Evolutionary conservation across 2,888 invertebrate species (phyloP).

Genomic region (Eristalis intricaria): DNA sequence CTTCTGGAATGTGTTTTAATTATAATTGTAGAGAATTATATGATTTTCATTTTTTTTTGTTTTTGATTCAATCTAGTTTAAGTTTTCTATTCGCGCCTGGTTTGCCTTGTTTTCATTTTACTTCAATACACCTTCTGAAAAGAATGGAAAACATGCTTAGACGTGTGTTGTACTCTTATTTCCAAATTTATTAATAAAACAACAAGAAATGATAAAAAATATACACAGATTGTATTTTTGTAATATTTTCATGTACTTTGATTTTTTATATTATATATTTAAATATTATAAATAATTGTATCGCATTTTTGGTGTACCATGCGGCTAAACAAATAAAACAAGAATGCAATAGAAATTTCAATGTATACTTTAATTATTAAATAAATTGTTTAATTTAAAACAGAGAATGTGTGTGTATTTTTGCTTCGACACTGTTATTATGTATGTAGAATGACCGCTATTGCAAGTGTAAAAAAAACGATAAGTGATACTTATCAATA

Average conservation of each 20-base stretch:
- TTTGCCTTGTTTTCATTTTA: conserved; percentile 20
- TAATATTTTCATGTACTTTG: conserved; percentile 66
- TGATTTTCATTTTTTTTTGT: conserved; percentile 48
- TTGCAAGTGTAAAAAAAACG: too few species aligned
- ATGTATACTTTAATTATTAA: conserved; percentile 67
- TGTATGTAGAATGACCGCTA: too few species aligned
- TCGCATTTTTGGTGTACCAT: conserved; percentile 60
- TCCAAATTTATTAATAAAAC: conserved; percentile 46
- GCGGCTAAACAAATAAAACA: conserved; percentile 34
- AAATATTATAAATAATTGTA: conserved; percentile 60
- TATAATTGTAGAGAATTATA: conserved; percentile 49
- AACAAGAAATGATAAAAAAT: conserved; percentile 18
- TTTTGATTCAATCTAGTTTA: conserved; percentile 50
- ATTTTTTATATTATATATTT: conserved; percentile 49
- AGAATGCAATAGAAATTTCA: conserved; percentile 66
- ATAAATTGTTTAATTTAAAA: conserved; percentile 70
- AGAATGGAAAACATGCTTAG: conserved; percentile 35
- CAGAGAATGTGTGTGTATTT: not conserved
- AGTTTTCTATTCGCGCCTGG: conserved; percentile 33
- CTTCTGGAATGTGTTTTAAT: conserved; percentile 39
- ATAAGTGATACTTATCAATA: too few species aligned
- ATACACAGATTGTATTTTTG: conserved; percentile 65
- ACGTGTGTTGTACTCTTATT: conserved; percentile 59
- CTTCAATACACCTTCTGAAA: conserved; percentile 13
- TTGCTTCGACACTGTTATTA: too few species aligned